Conservation (phyloP, 2,113 vertebrate genomes). For the Scatophagus argus region DNA sequence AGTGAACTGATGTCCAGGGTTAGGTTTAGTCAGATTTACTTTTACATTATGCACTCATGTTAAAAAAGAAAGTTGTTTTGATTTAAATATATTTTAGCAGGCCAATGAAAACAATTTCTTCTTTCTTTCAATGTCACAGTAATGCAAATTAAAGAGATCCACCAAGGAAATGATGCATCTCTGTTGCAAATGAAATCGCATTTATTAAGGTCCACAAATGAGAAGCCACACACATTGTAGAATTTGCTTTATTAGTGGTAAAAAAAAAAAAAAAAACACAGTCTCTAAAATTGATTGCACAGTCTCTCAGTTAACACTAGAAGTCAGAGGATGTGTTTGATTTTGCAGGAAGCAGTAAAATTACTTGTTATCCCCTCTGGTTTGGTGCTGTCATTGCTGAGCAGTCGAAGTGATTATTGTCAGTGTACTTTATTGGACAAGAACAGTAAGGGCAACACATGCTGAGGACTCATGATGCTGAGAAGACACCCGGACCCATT, state of each 20-base stretch:
- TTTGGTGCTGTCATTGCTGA: background rate
- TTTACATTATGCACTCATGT: background rate
- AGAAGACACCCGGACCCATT: background rate
- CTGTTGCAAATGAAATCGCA: background rate
- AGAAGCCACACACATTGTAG: background rate
- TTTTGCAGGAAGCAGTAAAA: background rate
- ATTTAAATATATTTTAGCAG: too few species aligned
- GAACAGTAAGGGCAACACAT: background rate
- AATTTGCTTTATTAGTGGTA: background rate
- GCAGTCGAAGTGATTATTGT: too few species aligned
- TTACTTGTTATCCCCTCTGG: background rate
- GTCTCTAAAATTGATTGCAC: background rate
- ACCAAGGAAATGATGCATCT: too few species aligned
- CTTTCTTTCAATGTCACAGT: background rate
- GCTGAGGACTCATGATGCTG: too few species aligned
- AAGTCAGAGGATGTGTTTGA: background rate
- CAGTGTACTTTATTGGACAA: background rate
- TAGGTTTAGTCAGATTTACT: background rate
- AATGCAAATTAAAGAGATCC: background rate
- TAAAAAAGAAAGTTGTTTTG: too few species aligned
- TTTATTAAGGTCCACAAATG: background rate
- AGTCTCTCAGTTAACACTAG: background rate
- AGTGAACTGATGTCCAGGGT: too few species aligned
- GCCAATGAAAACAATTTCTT: background rate
- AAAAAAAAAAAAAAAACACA: accelerated